Conservation (phyloP, 2,888 invertebrate genomes). For the Oligia latruncula region DNA sequence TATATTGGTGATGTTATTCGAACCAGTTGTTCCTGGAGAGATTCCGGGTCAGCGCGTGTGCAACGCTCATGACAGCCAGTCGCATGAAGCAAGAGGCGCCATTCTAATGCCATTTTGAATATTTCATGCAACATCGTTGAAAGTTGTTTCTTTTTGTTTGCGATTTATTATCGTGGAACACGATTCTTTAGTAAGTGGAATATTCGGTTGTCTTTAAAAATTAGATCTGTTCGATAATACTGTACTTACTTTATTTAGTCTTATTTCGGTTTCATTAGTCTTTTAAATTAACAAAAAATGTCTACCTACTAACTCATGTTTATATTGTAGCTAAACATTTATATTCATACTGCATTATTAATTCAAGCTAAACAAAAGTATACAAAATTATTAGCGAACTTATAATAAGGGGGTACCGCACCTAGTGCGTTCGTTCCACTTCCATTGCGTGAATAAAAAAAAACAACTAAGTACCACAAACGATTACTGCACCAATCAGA, state of each 20-base stretch:
- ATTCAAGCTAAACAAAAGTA: background rate
- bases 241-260: background rate
- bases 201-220: slow-evolving; percentile 24
- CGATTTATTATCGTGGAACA: slow-evolving; percentile 42
- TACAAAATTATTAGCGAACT: background rate
- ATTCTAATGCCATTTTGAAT: slow-evolving; percentile 61
- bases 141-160: slow-evolving; percentile 39
- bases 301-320: no score
- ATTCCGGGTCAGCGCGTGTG: slow-evolving; percentile 80
- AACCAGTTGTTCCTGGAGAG: slow-evolving; percentile 75
- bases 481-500: slow-evolving; percentile 21
- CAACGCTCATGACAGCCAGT: slow-evolving; percentile 68
- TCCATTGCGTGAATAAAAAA: slow-evolving; percentile 11
- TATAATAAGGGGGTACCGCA: background rate
- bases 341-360: background rate
- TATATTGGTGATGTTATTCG: slow-evolving; percentile 70
- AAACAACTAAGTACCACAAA: slow-evolving; percentile 2
- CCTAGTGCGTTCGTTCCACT: background rate
- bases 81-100: slow-evolving; percentile 58
- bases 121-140: slow-evolving; percentile 54
- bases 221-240: background rate
- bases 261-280: background rate
- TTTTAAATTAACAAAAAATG: background rate
- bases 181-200: slow-evolving; percentile 34
- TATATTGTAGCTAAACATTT: background rate